Conservation (phyloP, 1,140 invertebrate genomes). For the Trichonephila clavata region DNA sequence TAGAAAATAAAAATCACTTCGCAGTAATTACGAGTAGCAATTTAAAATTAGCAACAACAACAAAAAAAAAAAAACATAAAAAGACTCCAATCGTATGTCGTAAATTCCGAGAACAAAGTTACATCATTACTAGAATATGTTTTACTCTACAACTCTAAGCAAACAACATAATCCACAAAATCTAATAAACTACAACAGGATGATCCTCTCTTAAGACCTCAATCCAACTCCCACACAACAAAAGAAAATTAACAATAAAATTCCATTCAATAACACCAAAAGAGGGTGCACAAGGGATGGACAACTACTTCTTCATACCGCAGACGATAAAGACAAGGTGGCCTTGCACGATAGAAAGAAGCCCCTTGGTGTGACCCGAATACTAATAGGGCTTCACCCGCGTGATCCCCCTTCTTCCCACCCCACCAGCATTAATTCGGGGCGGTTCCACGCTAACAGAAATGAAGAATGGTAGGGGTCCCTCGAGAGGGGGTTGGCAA, state of each 20-base stretch:
- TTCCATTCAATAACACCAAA: neutral
- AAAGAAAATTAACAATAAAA: neutral
- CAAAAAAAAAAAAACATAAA: no score
- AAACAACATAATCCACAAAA: neutral
- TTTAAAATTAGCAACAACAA: no score
- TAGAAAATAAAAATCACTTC: no score
- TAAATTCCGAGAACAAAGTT: no score
- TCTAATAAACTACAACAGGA: constrained; percentile 9
- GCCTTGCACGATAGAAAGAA: constrained; percentile 45
- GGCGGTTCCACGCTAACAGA: constrained; percentile 71
- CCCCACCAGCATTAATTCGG: constrained; percentile 59
- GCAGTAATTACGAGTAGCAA: no score
- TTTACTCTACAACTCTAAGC: no score
- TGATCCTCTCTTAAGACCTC: neutral
- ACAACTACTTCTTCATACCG: neutral
- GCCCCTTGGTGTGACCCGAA: constrained; percentile 46
- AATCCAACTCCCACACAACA: neutral
- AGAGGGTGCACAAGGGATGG: neutral
- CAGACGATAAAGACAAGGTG: constrained; percentile 31
- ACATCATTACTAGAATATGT: no score
- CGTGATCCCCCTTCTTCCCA: neutral
- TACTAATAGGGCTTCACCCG: constrained; percentile 52
- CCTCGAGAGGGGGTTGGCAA: neutral
- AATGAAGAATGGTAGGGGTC: constrained; percentile 68
- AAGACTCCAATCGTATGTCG: no score